These are phyloP conservation scores for Harpagifer antarcticus DNA, from an alignment of 2,797 vertebrate species.

Conservation along the genomic window DNA sequence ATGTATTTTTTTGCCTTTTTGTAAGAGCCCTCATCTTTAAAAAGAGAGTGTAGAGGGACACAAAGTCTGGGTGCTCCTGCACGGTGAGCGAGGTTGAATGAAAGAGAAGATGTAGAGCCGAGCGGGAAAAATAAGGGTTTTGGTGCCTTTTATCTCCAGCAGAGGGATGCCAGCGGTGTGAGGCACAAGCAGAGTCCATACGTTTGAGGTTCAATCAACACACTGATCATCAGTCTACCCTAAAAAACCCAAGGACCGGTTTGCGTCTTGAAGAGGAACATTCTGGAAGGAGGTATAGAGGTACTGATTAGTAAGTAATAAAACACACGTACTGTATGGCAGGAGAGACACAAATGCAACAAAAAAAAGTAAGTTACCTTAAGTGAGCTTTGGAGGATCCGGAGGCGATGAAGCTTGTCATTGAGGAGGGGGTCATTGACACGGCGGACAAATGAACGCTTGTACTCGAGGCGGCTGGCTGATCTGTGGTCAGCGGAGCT, in stretches of 20 bases:
- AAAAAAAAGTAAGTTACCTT: slow-evolving; percentile 83
- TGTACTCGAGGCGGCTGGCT: slow-evolving; percentile 94
- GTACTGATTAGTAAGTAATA: slow-evolving; percentile 13
- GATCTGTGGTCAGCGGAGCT: slow-evolving; percentile 91
- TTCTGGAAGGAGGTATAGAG: slow-evolving; percentile 83
- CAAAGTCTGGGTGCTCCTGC: slow-evolving; percentile 42
- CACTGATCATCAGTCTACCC: slow-evolving; percentile 79
- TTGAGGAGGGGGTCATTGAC: slow-evolving; percentile 95
- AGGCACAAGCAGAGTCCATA: slow-evolving; percentile 65
- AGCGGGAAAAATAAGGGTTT: slow-evolving; percentile 44
- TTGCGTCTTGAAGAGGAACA: slow-evolving; percentile 92
- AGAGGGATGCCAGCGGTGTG: slow-evolving; percentile 29
- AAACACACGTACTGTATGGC: neutral
- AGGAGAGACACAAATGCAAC: neutral
- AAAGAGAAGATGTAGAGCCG: slow-evolving; percentile 24
- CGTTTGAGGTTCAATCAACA: slow-evolving; percentile 14
- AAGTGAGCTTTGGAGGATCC: slow-evolving; percentile 96
- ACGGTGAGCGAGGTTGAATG: slow-evolving; percentile 19
- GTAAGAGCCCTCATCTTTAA: slow-evolving; percentile 41
- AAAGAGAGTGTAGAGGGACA: slow-evolving; percentile 29
- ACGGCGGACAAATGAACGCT: slow-evolving; percentile 94
- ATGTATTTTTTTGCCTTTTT: slow-evolving; percentile 37
- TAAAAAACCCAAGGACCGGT: slow-evolving; percentile 92
- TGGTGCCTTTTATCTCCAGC: slow-evolving; percentile 59
- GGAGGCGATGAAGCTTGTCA: slow-evolving; percentile 96